Evolutionary conservation across 2,113 vertebrate genomes (phyloP), one percentile per base, ranked within the genome.

Genomic region (Gallinago undulata): DNA sequence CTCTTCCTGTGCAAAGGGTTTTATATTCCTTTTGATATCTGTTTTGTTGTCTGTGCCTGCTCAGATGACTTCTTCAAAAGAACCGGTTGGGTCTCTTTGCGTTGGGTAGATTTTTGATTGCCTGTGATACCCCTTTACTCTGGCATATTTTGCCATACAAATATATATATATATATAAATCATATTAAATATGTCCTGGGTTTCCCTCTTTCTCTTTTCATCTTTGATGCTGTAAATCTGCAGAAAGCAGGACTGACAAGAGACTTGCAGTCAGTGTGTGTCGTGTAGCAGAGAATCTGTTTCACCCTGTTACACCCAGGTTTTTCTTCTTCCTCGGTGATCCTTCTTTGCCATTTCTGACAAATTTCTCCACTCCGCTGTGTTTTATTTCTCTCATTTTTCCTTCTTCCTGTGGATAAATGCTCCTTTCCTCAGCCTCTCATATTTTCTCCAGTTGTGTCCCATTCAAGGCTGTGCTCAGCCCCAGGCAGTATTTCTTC

Each of bases 261-360:
- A 84, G 57, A n/a, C 33, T 59, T 39, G 59, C 16, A 51, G 47
- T 73, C 35, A 57, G 72, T 62, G 72, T 8, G 15, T 56, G 47
- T n/a, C 11, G 6, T 30, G 64, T 77, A 57, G 23, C 37, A 92
- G 51, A 66, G 35, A 84, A 78, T 96, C 84, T 75, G 69, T 64
- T 84, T 75, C 83, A 87, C 39, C 33, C 53, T 8, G 8, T 68
- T 63, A 22, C 67, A 64, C 39, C 6, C 64, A 43, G 18, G 21
- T 75, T 92, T 94, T 75, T 81, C 39, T 85, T 53, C 45, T 80
- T 85, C 55, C 39, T 77, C 83, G 84, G 55, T 84, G 72, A 89
- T 95, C 72, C 14, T 93, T 88, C 91, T 93, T 93, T 89, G 82
- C 83, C 90, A 78, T 69, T 90, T 90, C 90, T 93, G 92, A 96